phyloP scores from a whole-genome alignment of 2,797 vertebrate genomes.

The Oceanodroma leucorhoa region DNA sequence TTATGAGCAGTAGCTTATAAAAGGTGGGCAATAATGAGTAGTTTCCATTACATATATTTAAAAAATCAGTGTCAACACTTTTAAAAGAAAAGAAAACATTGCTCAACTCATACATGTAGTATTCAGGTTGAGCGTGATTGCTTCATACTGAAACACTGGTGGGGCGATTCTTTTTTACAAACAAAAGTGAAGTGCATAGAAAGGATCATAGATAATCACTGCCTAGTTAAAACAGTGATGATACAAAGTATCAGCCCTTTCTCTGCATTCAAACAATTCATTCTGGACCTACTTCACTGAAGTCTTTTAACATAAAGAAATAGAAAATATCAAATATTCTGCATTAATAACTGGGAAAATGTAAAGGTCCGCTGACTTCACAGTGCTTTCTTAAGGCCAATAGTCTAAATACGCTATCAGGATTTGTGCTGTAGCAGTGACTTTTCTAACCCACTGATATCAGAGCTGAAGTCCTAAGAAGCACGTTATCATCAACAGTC shows the following conservation, averaged over 20 bases:
- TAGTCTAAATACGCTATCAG: neutral
- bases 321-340: neutral
- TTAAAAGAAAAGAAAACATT: slow-evolving; percentile 45
- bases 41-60: slow-evolving; percentile 43
- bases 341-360: neutral
- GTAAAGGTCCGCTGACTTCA: neutral
- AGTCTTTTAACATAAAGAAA: neutral
- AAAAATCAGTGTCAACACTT: slow-evolving; percentile 51
- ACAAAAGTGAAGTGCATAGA: neutral
- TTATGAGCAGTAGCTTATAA: slow-evolving; percentile 36
- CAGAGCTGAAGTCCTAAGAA: neutral
- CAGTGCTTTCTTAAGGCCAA: neutral
- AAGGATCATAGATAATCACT: neutral
- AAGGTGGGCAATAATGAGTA: slow-evolving; percentile 37
- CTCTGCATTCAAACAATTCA: neutral
- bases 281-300: neutral
- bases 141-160: slow-evolving; percentile 41
- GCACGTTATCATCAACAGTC: neutral
- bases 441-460: neutral
- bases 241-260: neutral
- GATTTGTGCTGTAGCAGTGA: neutral
- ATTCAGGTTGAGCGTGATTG: neutral
- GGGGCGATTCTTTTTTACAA: neutral
- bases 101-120: neutral
- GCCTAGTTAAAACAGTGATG: neutral